Base-by-base conservation (phyloP, 2,888 invertebrate species). In the Apotomis turbidana region DNA sequence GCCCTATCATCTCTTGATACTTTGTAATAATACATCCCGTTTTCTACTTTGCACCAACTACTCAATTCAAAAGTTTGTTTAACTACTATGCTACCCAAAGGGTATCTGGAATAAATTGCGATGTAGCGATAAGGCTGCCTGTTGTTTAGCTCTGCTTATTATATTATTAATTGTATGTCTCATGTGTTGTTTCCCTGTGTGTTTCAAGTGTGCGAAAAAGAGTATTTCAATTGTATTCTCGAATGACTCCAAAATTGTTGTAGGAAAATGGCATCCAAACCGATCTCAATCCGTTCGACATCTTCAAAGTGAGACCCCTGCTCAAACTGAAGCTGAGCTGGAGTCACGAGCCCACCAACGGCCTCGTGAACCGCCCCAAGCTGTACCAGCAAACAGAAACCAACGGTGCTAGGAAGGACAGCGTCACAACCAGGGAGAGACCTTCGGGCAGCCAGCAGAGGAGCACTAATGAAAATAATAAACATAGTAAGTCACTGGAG, bases 271-370 rank as follows among this genome's bases (percentile, higher is more conserved):
- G 90, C 61, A 72, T 91, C 63, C 89, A 89, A 55, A 76, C 88
- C 36, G 94, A 91, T 77, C 90, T 93, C 74, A 94, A 91, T 71
- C 95, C 96, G 57, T 96, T 97, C 83, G 97, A 97, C 79, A 94
- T 96, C 71, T 97, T 97, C 83, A 95, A 95, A 89, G 95, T 96
- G 79, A 95, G 96, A 72, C 97, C 98, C 0, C 95, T 96, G 74
- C 91, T 98, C 2, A 98, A 98, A 89, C 96, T 98, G 81, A 96
- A 96, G 80, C 91, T 98, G 61, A 95, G 95, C 79, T 98, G 98
- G 97, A 96, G 97, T 67, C 95, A 95, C 74, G 96, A 96, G 80
- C 95, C 96, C 0, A 95, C 95, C 49, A 95, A 94, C 66, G 95
- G 95, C 12, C 88, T 95, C 57, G 96, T 96, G 8, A 95, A 96